phyloP scores from a whole-genome alignment of 2,113 vertebrate genomes.

The Equus przewalskii region DNA sequence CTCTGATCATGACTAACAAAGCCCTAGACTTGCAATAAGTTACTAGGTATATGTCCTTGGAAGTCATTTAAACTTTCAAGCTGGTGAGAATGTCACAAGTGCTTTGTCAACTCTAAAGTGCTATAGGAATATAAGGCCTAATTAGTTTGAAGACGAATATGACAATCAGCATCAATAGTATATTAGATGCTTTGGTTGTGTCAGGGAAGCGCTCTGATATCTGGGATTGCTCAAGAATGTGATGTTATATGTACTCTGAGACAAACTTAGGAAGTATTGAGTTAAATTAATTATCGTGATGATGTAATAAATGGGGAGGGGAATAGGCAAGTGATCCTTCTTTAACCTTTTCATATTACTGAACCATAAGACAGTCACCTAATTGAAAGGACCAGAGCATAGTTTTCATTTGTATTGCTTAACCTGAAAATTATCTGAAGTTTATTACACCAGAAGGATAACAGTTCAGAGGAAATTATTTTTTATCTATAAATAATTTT shows the following conservation, averaged over 20 bases:
- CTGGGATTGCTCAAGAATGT: not conserved
- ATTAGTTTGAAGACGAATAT: slow-evolving; percentile 42
- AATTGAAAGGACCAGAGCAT: slow-evolving; percentile 22
- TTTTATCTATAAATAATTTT: slow-evolving; percentile 46
- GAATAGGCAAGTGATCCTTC: not conserved
- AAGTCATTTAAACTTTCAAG: slow-evolving; percentile 47
- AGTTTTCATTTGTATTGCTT: slow-evolving; percentile 11
- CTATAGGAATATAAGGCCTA: not conserved
- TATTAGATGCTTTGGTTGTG: not conserved
- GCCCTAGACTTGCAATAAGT: not conserved
- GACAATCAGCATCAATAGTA: not conserved
- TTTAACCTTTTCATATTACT: slow-evolving; percentile 26
- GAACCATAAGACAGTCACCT: not conserved
- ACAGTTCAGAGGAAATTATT: slow-evolving; percentile 27
- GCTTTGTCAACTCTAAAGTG: not conserved
- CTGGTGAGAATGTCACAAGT: not conserved
- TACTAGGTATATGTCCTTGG: not conserved
- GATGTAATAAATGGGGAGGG: not conserved
- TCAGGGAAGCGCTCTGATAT: not conserved
- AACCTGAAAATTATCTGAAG: slow-evolving; percentile 49
- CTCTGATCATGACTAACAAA: slow-evolving; percentile 22
- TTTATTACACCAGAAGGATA: slow-evolving; percentile 27
- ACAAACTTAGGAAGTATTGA: not conserved
- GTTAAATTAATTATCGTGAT: slow-evolving; percentile 41
- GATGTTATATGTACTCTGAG: not conserved